Evolutionary conservation across 1,140 invertebrate genomes (phyloP), one percentile per base, ranked within the genome.

Genomic region (Drosophila mayri): DNA sequence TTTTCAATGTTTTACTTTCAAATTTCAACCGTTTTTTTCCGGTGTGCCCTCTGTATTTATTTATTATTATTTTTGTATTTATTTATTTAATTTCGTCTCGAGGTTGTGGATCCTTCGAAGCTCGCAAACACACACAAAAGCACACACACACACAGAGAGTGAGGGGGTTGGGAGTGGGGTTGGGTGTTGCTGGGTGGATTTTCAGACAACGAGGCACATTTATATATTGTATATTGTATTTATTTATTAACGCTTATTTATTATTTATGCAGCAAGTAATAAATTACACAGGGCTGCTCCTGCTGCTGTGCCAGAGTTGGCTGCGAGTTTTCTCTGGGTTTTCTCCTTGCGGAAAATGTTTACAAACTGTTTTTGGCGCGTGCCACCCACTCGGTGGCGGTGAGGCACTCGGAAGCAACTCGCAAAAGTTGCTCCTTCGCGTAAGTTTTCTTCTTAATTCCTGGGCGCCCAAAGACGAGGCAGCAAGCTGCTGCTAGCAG

Each of bases 241-340:
- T 91, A 91, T 91, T 91, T 91, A 91, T 91, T 91, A 91, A 88
- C 81, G 85, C 86, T 91, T 91, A 91, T 91, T 91, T 91, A 91
- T 91, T 85, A 91, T 91, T 91, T 91, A 91, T 91, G 84, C 76
- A 79, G 81, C 63, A 79, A 90, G 79, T 88, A 91, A 91, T 91
- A 91, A 91, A 91, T 91, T 91, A 91, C 84, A 88, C 82, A 83
- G 77, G 78, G 47, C 40, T 46, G 65, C 16, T 64, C 46, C 37
- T 61, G 40, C 37, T 68, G 52, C 52, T 50, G 55, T 44, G 63
- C 41, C 61, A 44, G 46, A 55, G 47, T 63, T 64, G 37, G 47
- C 43, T 54, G 20, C 35, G 43, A 61, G 30, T 54, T 65, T 47
- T 63, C 58, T 68, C 40, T 50, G 60, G 60, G 28, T 50, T 43